Base-by-base conservation (phyloP, 2,888 invertebrate species). In the Bembecia ichneumoniformis region DNA sequence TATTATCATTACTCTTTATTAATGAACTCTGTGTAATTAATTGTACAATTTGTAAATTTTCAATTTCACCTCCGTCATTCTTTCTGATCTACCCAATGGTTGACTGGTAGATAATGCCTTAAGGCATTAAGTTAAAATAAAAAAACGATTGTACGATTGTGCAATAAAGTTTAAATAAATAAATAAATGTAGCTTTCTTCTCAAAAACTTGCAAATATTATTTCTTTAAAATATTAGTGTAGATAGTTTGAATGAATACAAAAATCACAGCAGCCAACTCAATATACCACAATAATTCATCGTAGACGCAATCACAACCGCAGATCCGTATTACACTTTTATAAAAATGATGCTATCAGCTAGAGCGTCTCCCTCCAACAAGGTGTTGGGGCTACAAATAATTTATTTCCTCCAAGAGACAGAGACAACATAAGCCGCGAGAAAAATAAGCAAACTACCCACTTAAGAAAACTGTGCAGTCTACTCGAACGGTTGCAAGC, bases 401-500 rank as follows among this genome's bases (percentile, higher is more conserved):
- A 86, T 83, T 84, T 83, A 84, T 84, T 64, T 77, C 77, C 69
- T 68, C 66, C 76, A 65, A 64, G 72, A 74, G 67, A 71, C 72
- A 74, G 77, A 79, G 82, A 82, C 84, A 84, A 79, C 74, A 76
- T 77, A 81, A 82, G 78, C 76, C 71, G 68, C 66, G 71, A 73
- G 79, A 82, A 83, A 82, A 83, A 83, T 83, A 84, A 84, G 75
- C 82, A 82, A 83, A 83, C 81, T 81, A 80, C 75, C 79, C 75
- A 79, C 77, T 82, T 77, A 78, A 74, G 75, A 70, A 71, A 70
- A 72, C 68, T 72, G 71, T 71, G 71, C 68, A 57, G 58, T 68
- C 62, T 60, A 60, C 52, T 52, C 43, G 43, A 48, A 55, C 54
- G 50, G 16, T 56, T 50, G 40, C 57, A 51, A 57, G 61, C 67